phyloP scores from a whole-genome alignment of 2,113 vertebrate species.

The Noturus placidus region DNA sequence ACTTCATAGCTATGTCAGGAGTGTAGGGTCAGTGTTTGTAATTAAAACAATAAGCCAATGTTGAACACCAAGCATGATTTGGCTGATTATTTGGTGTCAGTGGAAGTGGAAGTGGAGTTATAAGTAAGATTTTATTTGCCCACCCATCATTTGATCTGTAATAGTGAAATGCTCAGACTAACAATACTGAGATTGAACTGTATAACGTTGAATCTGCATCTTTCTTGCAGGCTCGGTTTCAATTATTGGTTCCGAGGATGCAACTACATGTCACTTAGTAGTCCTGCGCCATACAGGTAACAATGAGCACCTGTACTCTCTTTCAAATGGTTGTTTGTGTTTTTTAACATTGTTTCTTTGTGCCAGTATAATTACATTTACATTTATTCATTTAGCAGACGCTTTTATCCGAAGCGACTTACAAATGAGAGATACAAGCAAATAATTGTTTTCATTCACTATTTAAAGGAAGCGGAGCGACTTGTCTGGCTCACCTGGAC shows the following conservation, averaged over 20 bases:
- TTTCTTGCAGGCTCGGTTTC: conserved; percentile 81
- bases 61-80: neutral
- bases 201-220: neutral
- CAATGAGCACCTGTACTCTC: neutral
- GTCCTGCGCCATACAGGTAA: conserved; percentile 93
- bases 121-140: neutral
- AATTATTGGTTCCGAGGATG: conserved; percentile 91
- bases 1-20: neutral
- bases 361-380: neutral
- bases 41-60: neutral
- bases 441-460: neutral
- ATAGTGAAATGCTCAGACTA: neutral
- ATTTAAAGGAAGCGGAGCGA: conserved; percentile 84
- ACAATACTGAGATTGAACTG: neutral
- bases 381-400: no score
- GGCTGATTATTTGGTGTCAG: neutral
- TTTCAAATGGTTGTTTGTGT: neutral
- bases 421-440: no score
- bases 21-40: neutral
- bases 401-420: no score
- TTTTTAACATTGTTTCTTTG: neutral
- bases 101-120: neutral
- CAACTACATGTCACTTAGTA: conserved; percentile 95
- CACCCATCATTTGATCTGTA: neutral
- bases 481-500: conserved; percentile 89